Evolutionary conservation across 1,140 invertebrate species (phyloP).

Genomic region (Drosophila aff.): DNA sequence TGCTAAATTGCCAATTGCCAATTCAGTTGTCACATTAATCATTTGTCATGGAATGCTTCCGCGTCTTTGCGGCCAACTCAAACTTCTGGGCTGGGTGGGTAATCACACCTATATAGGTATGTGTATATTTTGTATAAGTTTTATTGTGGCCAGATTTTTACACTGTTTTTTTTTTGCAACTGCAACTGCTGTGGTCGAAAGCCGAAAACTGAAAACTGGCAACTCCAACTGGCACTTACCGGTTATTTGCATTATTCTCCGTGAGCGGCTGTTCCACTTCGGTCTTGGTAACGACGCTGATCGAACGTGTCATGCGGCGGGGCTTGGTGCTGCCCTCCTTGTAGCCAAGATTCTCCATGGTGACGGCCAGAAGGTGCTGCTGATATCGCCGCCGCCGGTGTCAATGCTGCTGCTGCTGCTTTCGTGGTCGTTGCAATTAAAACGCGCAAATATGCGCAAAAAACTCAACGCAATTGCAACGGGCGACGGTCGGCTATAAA

Average conservation of each 20-base stretch:
- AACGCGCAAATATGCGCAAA: slow-evolving; percentile 73
- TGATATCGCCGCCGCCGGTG: slow-evolving; percentile 36
- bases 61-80: slow-evolving; percentile 13
- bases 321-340: slow-evolving; percentile 84
- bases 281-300: slow-evolving; percentile 84
- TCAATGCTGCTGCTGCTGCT: slow-evolving; percentile 33
- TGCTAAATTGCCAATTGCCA: not conserved
- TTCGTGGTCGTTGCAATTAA: slow-evolving; percentile 57
- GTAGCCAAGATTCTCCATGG: slow-evolving; percentile 85
- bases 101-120: slow-evolving; percentile 13
- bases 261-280: slow-evolving; percentile 83
- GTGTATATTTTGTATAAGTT: slow-evolving; percentile 21
- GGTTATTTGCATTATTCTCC: slow-evolving; percentile 83
- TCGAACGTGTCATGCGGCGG: slow-evolving; percentile 82
- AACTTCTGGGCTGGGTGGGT: slow-evolving; percentile 33
- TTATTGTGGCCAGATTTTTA: slow-evolving; percentile 22
- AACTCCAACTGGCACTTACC: slow-evolving; percentile 73
- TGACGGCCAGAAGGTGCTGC: slow-evolving; percentile 48
- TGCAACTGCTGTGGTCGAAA: slow-evolving; percentile 10
- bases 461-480: slow-evolving; percentile 48
- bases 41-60: slow-evolving; percentile 28
- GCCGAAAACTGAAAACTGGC: slow-evolving; percentile 27
- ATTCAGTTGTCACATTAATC: slow-evolving; percentile 32
- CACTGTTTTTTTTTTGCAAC: slow-evolving; percentile 8
- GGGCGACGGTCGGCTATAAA: slow-evolving; percentile 40